These are phyloP conservation scores for Myotis yumanensis DNA, from an alignment of 2,113 vertebrate genomes.

Conservation along the genomic window DNA sequence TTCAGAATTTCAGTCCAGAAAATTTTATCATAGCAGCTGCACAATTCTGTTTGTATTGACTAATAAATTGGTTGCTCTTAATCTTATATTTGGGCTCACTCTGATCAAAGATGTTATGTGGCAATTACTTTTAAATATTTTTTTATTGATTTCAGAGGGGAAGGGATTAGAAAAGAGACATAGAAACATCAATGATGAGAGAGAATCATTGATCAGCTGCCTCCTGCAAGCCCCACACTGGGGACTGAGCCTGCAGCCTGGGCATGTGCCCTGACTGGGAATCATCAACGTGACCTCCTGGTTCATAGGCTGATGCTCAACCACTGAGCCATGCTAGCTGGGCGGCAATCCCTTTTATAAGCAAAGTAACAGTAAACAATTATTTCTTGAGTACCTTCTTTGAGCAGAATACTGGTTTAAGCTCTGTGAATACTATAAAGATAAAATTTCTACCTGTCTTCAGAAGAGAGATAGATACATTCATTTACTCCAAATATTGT, in stretches of 20 bases:
- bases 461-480: neutral
- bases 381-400: neutral
- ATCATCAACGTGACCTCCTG: too few species aligned
- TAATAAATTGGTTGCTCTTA: constrained; percentile 23
- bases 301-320: too few species aligned
- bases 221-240: too few species aligned
- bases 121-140: neutral
- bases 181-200: too few species aligned
- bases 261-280: too few species aligned
- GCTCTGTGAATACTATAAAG: neutral
- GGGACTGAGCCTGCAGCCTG: too few species aligned
- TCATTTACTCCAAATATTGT: neutral
- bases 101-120: constrained; percentile 6
- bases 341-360: neutral
- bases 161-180: too few species aligned
- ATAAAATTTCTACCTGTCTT: neutral
- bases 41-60: constrained; percentile 23
- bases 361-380: constrained; percentile 1
- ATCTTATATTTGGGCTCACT: neutral
- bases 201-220: too few species aligned
- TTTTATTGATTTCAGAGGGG: too few species aligned
- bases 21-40: neutral
- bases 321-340: too few species aligned
- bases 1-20: constrained; percentile 27
- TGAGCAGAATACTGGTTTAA: neutral